phyloP scores from a whole-genome alignment of 64 coral and sea anemone species.

The Montipora foliosa region DNA sequence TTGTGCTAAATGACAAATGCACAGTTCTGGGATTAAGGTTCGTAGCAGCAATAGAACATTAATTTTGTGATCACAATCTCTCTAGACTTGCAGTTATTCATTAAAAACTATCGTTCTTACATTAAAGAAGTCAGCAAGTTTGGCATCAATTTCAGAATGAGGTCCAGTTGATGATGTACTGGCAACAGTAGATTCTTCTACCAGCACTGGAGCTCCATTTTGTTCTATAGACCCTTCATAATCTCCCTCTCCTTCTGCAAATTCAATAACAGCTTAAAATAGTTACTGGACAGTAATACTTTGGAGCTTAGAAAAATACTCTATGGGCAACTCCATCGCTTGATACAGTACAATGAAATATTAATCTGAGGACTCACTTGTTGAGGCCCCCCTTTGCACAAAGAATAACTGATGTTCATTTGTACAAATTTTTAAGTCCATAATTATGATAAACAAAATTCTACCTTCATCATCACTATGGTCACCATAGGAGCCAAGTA shows the following conservation, averaged over 20 bases:
- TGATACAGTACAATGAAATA: too few species aligned
- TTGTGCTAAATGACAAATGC: too few species aligned
- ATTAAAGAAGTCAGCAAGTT: conserved; percentile 81
- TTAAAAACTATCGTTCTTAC: conserved; percentile 1
- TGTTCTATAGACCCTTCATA: neutral
- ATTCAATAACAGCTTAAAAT: neutral
- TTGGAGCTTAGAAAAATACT: too few species aligned
- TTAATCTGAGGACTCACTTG: too few species aligned
- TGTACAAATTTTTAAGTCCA: too few species aligned
- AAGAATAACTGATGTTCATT: neutral
- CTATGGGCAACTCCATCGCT: too few species aligned
- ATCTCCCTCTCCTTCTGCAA: conserved; percentile 39
- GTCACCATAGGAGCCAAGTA: conserved; percentile 85
- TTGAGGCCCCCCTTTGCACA: too few species aligned
- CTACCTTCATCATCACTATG: conserved; percentile 86
- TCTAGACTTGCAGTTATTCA: too few species aligned
- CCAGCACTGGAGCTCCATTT: neutral
- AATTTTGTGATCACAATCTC: too few species aligned
- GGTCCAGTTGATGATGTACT: conserved; percentile 44
- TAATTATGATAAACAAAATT: neutral
- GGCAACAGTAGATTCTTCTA: conserved; percentile 28
- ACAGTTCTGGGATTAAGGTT: too few species aligned
- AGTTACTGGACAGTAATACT: neutral
- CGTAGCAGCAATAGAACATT: too few species aligned
- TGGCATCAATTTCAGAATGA: conserved; percentile 63